Base-by-base conservation (phyloP, 2,113 vertebrate species). In the Benitochromis conjunctus region DNA sequence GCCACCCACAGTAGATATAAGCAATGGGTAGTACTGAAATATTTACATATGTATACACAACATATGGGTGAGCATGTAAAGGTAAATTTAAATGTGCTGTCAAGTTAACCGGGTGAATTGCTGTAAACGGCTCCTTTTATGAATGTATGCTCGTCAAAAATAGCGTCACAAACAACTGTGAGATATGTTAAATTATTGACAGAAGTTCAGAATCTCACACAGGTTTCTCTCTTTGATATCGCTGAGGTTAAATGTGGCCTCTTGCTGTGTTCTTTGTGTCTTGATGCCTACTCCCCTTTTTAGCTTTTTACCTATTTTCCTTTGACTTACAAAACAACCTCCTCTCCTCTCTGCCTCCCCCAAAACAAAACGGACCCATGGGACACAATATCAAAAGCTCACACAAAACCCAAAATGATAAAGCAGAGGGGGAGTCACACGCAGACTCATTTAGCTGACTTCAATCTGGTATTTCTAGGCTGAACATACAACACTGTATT, bases 111-210 rank as follows among this genome's bases (percentile, higher is more conserved):
- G 84, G 58, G 54, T 82, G 87, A 86, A 92, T 76, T 81, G 81
- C 57, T 53, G 76, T 6, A 14, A 79, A 79, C 80, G 76, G 76
- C 54, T 88, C 60, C 46, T 21, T n/a, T 91, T 86, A 91, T 91
- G 53, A 83, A 76, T 81, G 16, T 58, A 71, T 90, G 85, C 82
- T 76, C 8, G 1, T 84, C 71, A 80, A 85, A 83, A 78, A 55
- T 8, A 80, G 34, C 84, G 34, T 69, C 86, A 71, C 64, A 92
- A 88, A 91, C 85, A 87, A 81, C n/a, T 21, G 21, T 2, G 38
- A 92, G 58, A 88, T 77, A 34, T 57, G 24, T 82, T 94, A n/a
- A 90, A 94, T 92, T 88, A 93, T 93, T 90, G 76, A 92, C 53
- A 9, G 54, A 36, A 64, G 19, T 41, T 80, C 60, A 62, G 76